A percentile compares a stretch with the other conserved stretches of the same genome.
Conservation (phyloP, 2,797 vertebrate genomes). For the Falco cherrug region DNA sequence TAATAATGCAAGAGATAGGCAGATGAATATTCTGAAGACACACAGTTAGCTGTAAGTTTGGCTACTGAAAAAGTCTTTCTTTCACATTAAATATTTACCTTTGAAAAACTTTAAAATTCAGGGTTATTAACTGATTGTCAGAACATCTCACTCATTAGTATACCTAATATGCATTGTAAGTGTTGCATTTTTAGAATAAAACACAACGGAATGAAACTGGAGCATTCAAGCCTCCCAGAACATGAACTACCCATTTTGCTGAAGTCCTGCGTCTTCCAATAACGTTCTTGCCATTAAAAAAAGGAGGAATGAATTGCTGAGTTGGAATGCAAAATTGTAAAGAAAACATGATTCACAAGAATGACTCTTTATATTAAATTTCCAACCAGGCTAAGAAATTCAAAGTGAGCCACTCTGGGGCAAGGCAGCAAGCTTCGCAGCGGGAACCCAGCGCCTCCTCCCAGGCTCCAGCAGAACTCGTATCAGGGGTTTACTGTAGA, state of each 20-base stretch:
- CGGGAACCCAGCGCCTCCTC: constrained; percentile 67
- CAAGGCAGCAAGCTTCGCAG: constrained; percentile 26
- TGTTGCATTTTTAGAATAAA: background rate
- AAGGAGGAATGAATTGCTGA: background rate
- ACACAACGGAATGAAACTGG: background rate
- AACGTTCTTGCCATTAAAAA: background rate
- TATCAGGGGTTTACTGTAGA: background rate
- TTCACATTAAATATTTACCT: background rate
- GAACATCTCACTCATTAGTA: background rate
- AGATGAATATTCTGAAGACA: background rate
- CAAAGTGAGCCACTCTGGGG: background rate
- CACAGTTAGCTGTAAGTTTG: background rate
- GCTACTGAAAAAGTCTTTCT: background rate
- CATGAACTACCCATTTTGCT: background rate
- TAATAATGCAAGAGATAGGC: background rate
- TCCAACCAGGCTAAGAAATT: background rate
- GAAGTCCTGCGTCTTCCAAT: background rate
- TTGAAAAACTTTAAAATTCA: background rate
- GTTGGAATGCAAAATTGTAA: constrained; percentile 43
- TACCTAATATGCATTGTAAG: background rate
- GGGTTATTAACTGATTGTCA: background rate
- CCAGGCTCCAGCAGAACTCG: background rate
- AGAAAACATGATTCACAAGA: constrained; percentile 55
- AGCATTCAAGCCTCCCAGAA: background rate
- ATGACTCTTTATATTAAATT: constrained; percentile 50